Base-by-base conservation (phyloP, 2,888 invertebrate genomes). In the Pandemis heparana region DNA sequence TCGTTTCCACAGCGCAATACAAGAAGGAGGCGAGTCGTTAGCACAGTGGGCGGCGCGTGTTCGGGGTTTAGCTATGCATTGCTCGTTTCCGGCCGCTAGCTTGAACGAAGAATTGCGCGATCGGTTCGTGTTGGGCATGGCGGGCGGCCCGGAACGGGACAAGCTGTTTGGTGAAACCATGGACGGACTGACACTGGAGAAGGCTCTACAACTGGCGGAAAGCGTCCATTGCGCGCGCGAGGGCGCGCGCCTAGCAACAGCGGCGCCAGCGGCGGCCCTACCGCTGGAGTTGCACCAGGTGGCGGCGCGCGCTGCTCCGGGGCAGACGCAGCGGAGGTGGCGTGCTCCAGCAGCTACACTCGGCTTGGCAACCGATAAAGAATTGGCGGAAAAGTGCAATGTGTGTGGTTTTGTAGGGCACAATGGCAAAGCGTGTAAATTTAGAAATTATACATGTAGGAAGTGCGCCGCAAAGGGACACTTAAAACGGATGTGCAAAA, bases 41-140 rank as follows among this genome's bases (percentile, higher is more conserved):
- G 41, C 61, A 0, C 67, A 73, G 41, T 77, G 77, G 77, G 74
- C 76, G 7, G 76, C 77, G 8, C 69, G 78, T 5, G 23, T 78
- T 0, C 60, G 78, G n/a, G 75, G 78, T 0, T 18, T 78, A 18
- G 61, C 77, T 0, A 41, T 74, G 2, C 76, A 78, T 10, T 79
- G 79, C 38, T 72, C 51, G 0, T 79, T 79, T 39, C 39, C n/a
- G n/a, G 39, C 62, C 3, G 16, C 9, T 1, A 62, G 43, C 18
- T 12, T 62, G 9, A 43, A 62, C 12, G 62, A 62, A 9, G n/a
- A 43, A 8, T 43, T 62, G 9, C 41, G 62, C 8, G 62, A 62
- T 12, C 62, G 62, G 18, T 62, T 62, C 10, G 62, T 62, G 18
- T 18, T 62, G 43, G 62, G 62, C 53, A 16, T 56, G 53, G 53